Percentiles rank a stretch among this genome's conserved stretches.
Conservation (phyloP, 2,113 vertebrate genomes). For the Gallinago undulata region DNA sequence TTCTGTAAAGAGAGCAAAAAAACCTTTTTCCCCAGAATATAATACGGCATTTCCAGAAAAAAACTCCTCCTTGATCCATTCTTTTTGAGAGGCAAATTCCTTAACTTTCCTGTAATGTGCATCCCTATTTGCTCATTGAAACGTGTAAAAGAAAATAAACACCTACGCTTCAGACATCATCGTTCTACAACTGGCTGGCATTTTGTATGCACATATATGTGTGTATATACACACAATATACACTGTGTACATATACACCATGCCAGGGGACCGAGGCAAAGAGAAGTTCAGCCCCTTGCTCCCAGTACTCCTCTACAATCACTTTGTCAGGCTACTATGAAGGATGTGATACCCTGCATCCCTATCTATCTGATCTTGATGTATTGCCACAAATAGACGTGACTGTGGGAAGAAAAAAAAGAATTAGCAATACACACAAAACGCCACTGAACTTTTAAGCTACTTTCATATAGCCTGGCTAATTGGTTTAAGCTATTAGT, state of each 20-base stretch:
- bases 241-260: background rate
- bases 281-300: background rate
- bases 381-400: background rate
- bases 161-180: background rate
- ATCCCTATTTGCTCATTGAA: background rate
- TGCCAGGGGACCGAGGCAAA: background rate
- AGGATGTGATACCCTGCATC: background rate
- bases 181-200: background rate
- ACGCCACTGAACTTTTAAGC: background rate
- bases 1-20: background rate
- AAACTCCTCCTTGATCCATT: background rate
- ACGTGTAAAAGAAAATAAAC: background rate
- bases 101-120: background rate
- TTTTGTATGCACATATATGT: no score
- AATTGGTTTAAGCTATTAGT: background rate
- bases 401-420: background rate
- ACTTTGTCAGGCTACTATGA: background rate
- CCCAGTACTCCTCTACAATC: background rate
- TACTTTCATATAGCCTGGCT: background rate
- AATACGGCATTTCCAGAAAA: background rate
- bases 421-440: background rate
- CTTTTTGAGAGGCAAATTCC: background rate
- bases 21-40: background rate
- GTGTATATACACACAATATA: background rate
- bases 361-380: background rate